Evolutionary conservation across 2,113 vertebrate genomes (phyloP).

Genomic region (Zeus faber): DNA sequence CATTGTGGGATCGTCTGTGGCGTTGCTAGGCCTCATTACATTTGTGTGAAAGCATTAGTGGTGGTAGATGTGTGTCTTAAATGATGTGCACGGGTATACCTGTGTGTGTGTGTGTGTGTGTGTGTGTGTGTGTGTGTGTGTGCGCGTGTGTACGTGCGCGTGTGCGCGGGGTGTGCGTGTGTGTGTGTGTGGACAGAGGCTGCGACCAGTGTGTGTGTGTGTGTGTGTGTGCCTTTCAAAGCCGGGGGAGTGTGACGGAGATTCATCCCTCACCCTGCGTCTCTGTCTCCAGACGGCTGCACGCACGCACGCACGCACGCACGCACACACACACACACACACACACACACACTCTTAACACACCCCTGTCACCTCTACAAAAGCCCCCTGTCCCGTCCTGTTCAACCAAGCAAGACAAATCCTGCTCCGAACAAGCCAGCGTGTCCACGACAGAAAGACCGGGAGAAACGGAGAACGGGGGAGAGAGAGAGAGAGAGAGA

Average conservation of each 20-base stretch:
- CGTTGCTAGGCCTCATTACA: slow-evolving; percentile 39
- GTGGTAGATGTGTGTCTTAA: no score
- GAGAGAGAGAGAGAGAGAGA: slow-evolving; percentile 26
- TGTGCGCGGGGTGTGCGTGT: no score
- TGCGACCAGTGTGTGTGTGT: slow-evolving; percentile 25
- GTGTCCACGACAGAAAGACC: slow-evolving; percentile 43
- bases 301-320: slow-evolving; percentile 2
- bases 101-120: slow-evolving; percentile 21
- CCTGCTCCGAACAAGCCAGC: slow-evolving; percentile 63
- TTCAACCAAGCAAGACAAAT: slow-evolving; percentile 71
- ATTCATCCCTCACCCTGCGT: slow-evolving; percentile 49
- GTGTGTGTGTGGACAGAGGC: no score
- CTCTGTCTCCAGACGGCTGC: slow-evolving; percentile 54
- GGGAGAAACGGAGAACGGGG: slow-evolving; percentile 21
- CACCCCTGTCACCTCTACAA: slow-evolving; percentile 69
- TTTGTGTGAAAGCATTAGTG: slow-evolving; percentile 56
- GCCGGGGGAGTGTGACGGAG: slow-evolving; percentile 54
- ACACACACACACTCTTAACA: slow-evolving; percentile 35
- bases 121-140: slow-evolving; percentile 15
- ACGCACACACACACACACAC: slow-evolving; percentile 34
- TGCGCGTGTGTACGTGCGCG: slow-evolving; percentile 11
- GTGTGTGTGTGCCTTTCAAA: slow-evolving; percentile 47
- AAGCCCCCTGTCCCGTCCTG: slow-evolving; percentile 62
- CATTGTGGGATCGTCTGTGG: slow-evolving; percentile 30
- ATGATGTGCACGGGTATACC: no score